A percentile compares a stretch with the other conserved stretches of the same genome.
These are phyloP conservation scores for Myotis yumanensis DNA, from an alignment of 2,113 vertebrate genomes.

Conservation along the genomic window DNA sequence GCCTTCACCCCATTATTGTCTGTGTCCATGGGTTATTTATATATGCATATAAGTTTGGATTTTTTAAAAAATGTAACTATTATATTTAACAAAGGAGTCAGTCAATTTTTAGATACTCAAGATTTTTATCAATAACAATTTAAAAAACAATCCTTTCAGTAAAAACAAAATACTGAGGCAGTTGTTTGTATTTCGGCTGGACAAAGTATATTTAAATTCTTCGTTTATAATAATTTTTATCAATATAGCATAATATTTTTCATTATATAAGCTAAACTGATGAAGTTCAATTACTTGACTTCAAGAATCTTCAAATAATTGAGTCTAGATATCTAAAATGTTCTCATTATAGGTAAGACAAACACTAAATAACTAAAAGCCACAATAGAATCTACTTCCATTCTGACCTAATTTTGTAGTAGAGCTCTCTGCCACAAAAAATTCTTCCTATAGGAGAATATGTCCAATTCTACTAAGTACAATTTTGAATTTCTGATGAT, in stretches of 20 bases:
- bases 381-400: not conserved
- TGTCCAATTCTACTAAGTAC: not conserved
- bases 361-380: not conserved
- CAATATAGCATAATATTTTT: not conserved
- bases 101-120: conserved; percentile 10
- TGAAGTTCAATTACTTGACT: not conserved
- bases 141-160: conserved; percentile 10
- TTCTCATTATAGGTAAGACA: not conserved
- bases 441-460: not conserved
- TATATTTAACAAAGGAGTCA: conserved; percentile 6
- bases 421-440: not conserved
- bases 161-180: not conserved
- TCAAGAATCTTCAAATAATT: conserved; percentile 14
- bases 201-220: conserved; percentile 21
- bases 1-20: no score
- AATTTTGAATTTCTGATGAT: not conserved
- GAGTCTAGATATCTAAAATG: not conserved
- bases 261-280: conserved; percentile 12
- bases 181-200: not conserved
- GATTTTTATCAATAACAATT: not conserved
- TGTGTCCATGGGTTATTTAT: no score
- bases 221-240: conserved; percentile 32
- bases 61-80: not conserved
- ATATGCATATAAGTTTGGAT: not conserved
- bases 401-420: not conserved